These are phyloP conservation scores for Entomobrya multifasciata DNA, from an alignment of 2,888 invertebrate species.

Conservation along the genomic window DNA sequence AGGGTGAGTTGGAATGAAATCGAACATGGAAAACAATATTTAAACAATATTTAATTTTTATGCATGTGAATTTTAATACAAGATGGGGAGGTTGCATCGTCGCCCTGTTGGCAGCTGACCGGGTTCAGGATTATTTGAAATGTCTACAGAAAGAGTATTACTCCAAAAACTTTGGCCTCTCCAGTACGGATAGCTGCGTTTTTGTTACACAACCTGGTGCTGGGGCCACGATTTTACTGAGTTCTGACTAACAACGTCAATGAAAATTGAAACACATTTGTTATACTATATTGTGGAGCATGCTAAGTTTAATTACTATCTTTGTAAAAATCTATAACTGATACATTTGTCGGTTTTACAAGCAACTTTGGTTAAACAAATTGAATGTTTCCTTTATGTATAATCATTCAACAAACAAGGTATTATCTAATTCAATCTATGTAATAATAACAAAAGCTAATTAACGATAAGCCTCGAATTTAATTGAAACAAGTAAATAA, in stretches of 20 bases:
- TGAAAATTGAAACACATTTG: neutral
- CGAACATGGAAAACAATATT: too few species aligned
- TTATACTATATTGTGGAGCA: neutral
- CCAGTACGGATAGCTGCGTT: slow-evolving; percentile 84
- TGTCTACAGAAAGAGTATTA: slow-evolving; percentile 88
- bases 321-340: slow-evolving; percentile 10
- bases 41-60: too few species aligned
- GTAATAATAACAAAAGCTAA: neutral
- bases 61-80: too few species aligned
- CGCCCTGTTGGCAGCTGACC: slow-evolving; percentile 87
- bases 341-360: too few species aligned
- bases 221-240: slow-evolving; percentile 81
- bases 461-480: neutral
- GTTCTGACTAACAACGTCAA: slow-evolving; percentile 10
- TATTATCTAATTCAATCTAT: neutral
- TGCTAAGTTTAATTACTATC: neutral
- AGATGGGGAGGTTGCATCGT: slow-evolving; percentile 99
- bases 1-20: slow-evolving; percentile 83
- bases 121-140: slow-evolving; percentile 86
- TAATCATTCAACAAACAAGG: too few species aligned
- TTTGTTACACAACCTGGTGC: slow-evolving; percentile 86
- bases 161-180: slow-evolving; percentile 80
- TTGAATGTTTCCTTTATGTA: too few species aligned
- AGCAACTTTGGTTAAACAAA: too few species aligned
- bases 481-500: neutral